Evolutionary conservation across 2,888 invertebrate genomes (phyloP).

Genomic region (Dicyrtomina minuta): DNA sequence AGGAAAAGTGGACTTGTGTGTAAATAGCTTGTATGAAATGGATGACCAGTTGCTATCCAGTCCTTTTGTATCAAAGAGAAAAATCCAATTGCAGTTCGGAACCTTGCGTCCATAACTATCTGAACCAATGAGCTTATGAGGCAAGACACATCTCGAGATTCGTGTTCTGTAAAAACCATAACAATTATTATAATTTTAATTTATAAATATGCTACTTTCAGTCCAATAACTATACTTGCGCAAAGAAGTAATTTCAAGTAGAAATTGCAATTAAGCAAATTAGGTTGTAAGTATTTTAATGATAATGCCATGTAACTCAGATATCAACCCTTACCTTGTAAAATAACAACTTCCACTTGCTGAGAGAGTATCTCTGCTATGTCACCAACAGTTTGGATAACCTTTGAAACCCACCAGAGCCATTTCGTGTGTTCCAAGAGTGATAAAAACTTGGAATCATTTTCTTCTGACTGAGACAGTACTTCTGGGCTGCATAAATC

Average conservation of each 20-base stretch:
- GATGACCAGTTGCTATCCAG: slow-evolving; percentile 91
- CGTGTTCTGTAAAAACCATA: slow-evolving; percentile 62
- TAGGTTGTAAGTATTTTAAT: too few species aligned
- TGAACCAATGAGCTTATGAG: slow-evolving; percentile 84
- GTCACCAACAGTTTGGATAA: slow-evolving; percentile 71
- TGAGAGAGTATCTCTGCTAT: slow-evolving; percentile 66
- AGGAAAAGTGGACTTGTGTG: slow-evolving; percentile 72
- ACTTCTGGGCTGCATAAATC: slow-evolving; percentile 52
- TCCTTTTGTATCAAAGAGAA: slow-evolving; percentile 90
- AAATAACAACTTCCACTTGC: slow-evolving; percentile 70
- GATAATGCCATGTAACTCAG: too few species aligned
- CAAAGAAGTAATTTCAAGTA: too few species aligned
- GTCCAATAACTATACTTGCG: too few species aligned
- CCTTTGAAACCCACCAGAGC: slow-evolving; percentile 77
- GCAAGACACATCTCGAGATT: slow-evolving; percentile 84
- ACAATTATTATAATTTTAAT: slow-evolving; percentile 24
- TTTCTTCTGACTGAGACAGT: slow-evolving; percentile 52
- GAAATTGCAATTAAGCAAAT: too few species aligned
- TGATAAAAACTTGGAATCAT: slow-evolving; percentile 76
- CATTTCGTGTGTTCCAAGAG: slow-evolving; percentile 79
- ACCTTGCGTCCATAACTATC: slow-evolving; percentile 79
- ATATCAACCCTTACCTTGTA: too few species aligned
- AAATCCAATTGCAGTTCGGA: slow-evolving; percentile 80
- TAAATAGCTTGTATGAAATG: slow-evolving; percentile 62
- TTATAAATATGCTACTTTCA: too few species aligned